Conservation (phyloP, 2,888 invertebrate species). For the Helobdella robusta region DNA sequence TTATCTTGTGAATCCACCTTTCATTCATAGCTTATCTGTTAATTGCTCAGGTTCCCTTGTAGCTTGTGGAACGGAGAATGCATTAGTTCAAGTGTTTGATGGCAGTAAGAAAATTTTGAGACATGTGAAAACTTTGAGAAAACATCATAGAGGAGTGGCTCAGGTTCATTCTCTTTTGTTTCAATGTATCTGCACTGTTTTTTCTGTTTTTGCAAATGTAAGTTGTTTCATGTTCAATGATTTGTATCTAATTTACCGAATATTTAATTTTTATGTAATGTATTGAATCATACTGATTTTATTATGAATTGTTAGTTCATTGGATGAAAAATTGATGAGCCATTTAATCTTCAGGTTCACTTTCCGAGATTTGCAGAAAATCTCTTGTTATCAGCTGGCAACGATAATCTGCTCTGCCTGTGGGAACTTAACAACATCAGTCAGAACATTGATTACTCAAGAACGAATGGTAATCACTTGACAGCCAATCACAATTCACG, state of each 20-base stretch:
- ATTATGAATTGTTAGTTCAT: no score
- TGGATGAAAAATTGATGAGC: no score
- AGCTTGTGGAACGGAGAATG: slow-evolving; percentile 45
- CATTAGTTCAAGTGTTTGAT: slow-evolving; percentile 42
- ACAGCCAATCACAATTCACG: background rate
- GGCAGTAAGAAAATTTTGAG: slow-evolving; percentile 38
- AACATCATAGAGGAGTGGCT: slow-evolving; percentile 45
- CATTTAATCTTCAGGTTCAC: slow-evolving; percentile 7
- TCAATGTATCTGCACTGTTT: no score
- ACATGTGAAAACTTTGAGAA: slow-evolving; percentile 39
- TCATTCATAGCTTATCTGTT: slow-evolving; percentile 41
- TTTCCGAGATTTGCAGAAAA: slow-evolving; percentile 13
- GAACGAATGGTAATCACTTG: slow-evolving; percentile 2
- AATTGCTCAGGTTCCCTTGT: slow-evolving; percentile 30
- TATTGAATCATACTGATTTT: background rate
- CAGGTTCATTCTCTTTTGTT: slow-evolving; percentile 45
- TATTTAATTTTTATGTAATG: background rate
- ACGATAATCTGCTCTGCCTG: slow-evolving; percentile 13
- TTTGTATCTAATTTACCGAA: background rate
- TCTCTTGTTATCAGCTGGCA: slow-evolving; percentile 17
- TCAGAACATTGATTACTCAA: background rate
- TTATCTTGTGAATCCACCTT: slow-evolving; percentile 45
- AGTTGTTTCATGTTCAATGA: no score
- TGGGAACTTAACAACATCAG: background rate
- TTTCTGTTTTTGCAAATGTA: no score